phyloP scores from a whole-genome alignment of 1,140 invertebrate species.

The Anastrepha ludens region DNA sequence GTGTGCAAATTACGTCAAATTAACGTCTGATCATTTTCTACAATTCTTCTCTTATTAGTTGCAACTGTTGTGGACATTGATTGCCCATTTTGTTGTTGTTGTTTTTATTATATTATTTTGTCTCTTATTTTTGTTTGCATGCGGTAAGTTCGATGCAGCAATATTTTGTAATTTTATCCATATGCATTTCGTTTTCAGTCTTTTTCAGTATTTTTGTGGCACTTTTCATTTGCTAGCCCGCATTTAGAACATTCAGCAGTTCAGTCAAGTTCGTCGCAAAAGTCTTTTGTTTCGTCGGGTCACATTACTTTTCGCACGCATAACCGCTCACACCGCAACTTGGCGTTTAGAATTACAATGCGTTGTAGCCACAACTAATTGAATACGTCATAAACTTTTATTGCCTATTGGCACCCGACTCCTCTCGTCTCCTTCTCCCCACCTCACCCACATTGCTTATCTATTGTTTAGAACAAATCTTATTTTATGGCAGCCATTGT shows the following conservation, averaged over 20 bases:
- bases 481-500: conserved; percentile 15
- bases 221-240: not conserved
- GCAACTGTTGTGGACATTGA: not conserved
- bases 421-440: not conserved
- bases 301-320: conserved; percentile 40
- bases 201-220: not conserved
- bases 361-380: not conserved
- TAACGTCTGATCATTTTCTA: conserved; percentile 41
- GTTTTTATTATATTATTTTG: not conserved
- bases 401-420: not conserved
- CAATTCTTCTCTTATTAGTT: not conserved
- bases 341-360: not conserved
- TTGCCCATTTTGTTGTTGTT: not conserved
- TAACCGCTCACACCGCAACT: not conserved
- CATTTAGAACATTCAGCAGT: not conserved
- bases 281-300: not conserved
- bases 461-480: not conserved
- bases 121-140: not conserved
- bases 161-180: conserved; percentile 16
- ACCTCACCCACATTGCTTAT: not conserved
- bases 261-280: conserved; percentile 9
- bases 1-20: conserved; percentile 47
- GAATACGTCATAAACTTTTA: conserved; percentile 19
- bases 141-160: not conserved
- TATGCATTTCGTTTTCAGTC: not conserved